Evolutionary conservation across 2,888 invertebrate genomes (phyloP), one percentile per base, ranked within the genome.

Genomic region (Corbicula japonica): DNA sequence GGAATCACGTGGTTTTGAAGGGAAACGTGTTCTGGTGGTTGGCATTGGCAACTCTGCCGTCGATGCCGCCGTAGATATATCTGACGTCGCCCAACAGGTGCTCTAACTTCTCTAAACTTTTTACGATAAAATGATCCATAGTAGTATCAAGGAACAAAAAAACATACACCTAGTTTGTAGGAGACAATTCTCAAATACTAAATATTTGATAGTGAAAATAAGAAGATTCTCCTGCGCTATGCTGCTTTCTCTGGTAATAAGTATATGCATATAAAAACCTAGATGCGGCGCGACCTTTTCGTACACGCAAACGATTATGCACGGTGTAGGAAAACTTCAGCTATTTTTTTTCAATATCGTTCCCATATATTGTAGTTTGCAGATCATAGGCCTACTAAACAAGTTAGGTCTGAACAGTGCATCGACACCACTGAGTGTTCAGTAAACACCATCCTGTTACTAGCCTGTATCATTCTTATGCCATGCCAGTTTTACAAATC

Each of bases 21-120:
- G 88, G 56, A 89, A 90, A 78, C 83, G 88, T 32, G 93, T 94
- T 4, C 89, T 94, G 30, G 89, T 94, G 3, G 87, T 94, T 32
- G 94, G 94, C 12, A 92, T 94, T 62, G 94, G 94, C 8, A 94
- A 94, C 76, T 94, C 94, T 6, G 94, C 93, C 0, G 88, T 92
- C 8, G 94, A 94, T 83, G 90, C 92, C 10, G 93, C 93, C 2
- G 92, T 93, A 2, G 94, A 94, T 54, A 80, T 94, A 28, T 83
- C 90, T 62, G 79, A 85, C 10, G 79, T 89, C 18, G 83, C 87
- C 3, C 88, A 90, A 48, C 90, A 93, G 89, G 92, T 92, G 58
- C n/a, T n/a, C n/a, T n/a, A n/a, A n/a, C n/a, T n/a, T n/a, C n/a
- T n/a, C n/a, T n/a, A n/a, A n/a, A n/a, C n/a, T n/a, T n/a, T n/a